These are phyloP conservation scores for Ceratina japonica DNA, from an alignment of 1,140 invertebrate species.

Conservation along the genomic window DNA sequence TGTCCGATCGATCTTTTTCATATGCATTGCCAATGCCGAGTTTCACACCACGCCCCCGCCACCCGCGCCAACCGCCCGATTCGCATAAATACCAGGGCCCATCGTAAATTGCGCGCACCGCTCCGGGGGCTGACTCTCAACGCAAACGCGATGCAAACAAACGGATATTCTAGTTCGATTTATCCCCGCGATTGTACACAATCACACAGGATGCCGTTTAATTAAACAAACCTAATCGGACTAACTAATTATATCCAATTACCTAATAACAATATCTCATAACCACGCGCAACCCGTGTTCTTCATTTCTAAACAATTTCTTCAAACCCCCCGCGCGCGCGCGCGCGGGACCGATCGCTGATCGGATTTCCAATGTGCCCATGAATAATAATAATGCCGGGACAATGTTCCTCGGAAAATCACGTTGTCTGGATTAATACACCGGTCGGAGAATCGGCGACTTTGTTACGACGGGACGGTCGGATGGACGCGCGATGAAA, in stretches of 20 bases:
- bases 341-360: neutral
- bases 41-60: neutral
- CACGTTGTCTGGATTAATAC: neutral
- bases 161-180: constrained; percentile 5
- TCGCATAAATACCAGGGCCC: constrained; percentile 6
- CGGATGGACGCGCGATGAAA: constrained; percentile 10
- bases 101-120: constrained; percentile 4
- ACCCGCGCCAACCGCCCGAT: too few relatives aligned
- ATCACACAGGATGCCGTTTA: neutral
- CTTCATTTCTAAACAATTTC: neutral
- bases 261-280: neutral
- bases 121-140: neutral
- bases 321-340: neutral
- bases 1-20: constrained; percentile 35
- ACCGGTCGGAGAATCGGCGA: neutral
- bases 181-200: neutral
- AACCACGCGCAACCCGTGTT: neutral
- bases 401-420: neutral
- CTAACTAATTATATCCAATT: neutral
- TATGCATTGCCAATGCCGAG: constrained; percentile 17
- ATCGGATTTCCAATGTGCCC: neutral
- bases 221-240: neutral
- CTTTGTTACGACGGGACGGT: too few relatives aligned
- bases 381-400: too few relatives aligned
- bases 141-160: neutral